phyloP scores from a whole-genome alignment of 2,888 invertebrate species.

The Machimus atricapillus region DNA sequence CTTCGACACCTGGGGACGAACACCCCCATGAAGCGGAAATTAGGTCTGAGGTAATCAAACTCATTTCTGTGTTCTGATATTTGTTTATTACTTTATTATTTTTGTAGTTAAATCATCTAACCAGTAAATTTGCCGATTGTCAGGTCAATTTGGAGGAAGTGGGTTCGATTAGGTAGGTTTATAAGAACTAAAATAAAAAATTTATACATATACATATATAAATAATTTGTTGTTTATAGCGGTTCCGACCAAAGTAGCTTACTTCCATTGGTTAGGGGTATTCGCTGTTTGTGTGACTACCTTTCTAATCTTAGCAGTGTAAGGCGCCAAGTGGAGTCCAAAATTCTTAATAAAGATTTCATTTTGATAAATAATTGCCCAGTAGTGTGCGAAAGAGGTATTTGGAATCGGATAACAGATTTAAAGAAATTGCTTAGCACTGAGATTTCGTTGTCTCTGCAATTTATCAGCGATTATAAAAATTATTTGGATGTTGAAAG shows the following conservation, averaged over 20 bases:
- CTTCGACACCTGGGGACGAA: too few species aligned
- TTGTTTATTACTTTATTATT: neutral
- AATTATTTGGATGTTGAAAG: neutral
- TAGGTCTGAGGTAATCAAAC: neutral
- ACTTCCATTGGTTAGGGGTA: neutral
- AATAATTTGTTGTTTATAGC: neutral
- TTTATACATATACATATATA: too few species aligned
- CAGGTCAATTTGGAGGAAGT: neutral
- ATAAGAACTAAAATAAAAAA: neutral
- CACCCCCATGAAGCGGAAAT: too few species aligned
- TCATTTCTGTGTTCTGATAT: too few species aligned
- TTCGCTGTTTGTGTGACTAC: too few species aligned
- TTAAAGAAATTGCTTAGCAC: neutral
- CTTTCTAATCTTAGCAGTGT: conserved; percentile 23
- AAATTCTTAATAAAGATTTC: neutral
- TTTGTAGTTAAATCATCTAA: too few species aligned
- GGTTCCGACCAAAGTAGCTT: neutral
- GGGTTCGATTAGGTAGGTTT: neutral
- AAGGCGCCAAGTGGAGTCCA: conserved; percentile 22
- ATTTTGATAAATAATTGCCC: neutral
- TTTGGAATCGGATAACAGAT: neutral
- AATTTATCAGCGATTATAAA: too few species aligned
- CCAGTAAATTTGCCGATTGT: neutral
- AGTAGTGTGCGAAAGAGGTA: too few species aligned
- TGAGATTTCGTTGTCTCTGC: neutral